A percentile compares a stretch with the other conserved stretches of the same genome.
phyloP scores from a whole-genome alignment of 2,888 invertebrate species.

The Leptinotarsa tumamoca region DNA sequence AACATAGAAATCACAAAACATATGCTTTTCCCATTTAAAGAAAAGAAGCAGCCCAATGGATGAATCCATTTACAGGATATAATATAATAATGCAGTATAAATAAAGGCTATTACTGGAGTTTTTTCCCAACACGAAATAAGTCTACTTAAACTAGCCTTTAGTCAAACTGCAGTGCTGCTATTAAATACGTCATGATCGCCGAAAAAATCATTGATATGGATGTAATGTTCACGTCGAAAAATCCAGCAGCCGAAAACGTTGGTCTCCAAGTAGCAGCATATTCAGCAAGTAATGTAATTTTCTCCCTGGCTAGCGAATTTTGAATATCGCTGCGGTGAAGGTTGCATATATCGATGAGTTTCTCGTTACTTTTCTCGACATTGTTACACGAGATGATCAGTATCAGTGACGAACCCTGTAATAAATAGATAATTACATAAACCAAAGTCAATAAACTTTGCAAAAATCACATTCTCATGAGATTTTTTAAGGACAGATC shows the following conservation, averaged over 20 bases:
- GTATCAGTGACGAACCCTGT: neutral
- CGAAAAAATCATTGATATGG: conserved; percentile 21
- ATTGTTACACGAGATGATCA: neutral
- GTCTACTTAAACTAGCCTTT: neutral
- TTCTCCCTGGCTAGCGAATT: conserved; percentile 2
- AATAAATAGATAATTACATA: neutral
- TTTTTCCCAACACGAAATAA: too few species aligned
- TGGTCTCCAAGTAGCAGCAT: conserved; percentile 25
- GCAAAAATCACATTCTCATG: too few species aligned
- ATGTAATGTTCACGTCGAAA: conserved; percentile 25
- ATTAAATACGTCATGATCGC: conserved; percentile 31
- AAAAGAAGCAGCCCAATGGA: too few species aligned
- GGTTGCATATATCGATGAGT: conserved; percentile 19
- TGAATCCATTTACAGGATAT: too few species aligned
- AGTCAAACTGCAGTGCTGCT: conserved; percentile 24
- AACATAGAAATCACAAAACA: neutral
- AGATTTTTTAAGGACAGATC: too few species aligned
- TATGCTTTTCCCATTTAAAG: neutral
- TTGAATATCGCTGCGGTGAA: neutral
- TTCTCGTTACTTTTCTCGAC: conserved; percentile 21
- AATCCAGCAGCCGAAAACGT: conserved; percentile 30
- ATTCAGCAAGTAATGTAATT: conserved; percentile 10
- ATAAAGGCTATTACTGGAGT: too few species aligned
- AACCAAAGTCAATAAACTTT: too few species aligned
- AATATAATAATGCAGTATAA: too few species aligned